phyloP scores from a whole-genome alignment of 2,113 vertebrate species.

The Prietella phreatophila region DNA sequence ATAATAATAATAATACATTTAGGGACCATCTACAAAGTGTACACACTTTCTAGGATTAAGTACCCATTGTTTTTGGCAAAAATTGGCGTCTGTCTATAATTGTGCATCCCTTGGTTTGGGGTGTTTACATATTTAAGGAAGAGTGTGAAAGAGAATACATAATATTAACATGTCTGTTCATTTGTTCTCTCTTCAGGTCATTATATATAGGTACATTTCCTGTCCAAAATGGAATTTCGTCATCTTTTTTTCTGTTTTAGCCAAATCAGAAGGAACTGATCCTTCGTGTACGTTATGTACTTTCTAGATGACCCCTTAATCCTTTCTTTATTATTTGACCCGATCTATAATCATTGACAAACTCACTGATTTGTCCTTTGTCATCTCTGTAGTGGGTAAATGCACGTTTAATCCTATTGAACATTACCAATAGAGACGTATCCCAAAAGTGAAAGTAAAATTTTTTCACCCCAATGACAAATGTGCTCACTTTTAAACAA shows the following conservation, averaged over 20 bases:
- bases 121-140: background rate
- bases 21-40: background rate
- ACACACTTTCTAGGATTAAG: background rate
- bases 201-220: too few relatives aligned
- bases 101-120: background rate
- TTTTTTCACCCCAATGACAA: background rate
- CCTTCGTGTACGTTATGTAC: background rate
- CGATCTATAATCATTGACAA: background rate
- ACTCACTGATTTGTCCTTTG: background rate
- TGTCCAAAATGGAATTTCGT: too few relatives aligned
- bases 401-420: too few relatives aligned
- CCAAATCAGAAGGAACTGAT: background rate
- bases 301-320: slow-evolving; percentile 8
- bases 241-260: too few relatives aligned
- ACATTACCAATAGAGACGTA: too few relatives aligned
- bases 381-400: background rate
- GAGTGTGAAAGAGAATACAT: background rate
- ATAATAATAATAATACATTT: background rate
- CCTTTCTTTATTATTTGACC: background rate
- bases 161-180: background rate
- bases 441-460: background rate
- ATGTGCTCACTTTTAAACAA: background rate
- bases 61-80: background rate
- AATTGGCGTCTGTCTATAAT: background rate
- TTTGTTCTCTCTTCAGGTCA: background rate